Base-by-base conservation (phyloP, 2,113 vertebrate genomes). In the Proterorhinus semilunaris region DNA sequence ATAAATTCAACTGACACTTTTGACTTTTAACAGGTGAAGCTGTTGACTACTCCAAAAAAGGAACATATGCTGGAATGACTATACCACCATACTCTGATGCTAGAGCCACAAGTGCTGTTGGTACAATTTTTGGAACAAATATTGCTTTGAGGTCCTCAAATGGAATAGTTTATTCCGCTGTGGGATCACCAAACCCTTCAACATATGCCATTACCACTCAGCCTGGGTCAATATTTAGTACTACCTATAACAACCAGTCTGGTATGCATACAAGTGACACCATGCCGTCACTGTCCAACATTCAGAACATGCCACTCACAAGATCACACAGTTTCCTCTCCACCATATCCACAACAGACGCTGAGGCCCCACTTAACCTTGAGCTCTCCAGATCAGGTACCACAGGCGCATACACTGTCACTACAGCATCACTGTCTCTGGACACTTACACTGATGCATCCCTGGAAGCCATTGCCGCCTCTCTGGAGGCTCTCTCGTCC, bases 11-110 rank as follows among this genome's bases (percentile, higher is more conserved):
- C 91, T 94, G 69, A 94, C 95, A 94, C 95, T 96, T 89, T 96
- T 89, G 76, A 93, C 91, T 96, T 95, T 90, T 96, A 91, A 94
- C 98, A 99, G 98, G 96, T 97, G 96, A 97, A 94, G 97, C 97
- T 92, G 93, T 98, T 95, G 96, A 98, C 93, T 98, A 98, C 90
- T 96, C 96, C 93, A 96, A 93, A 93, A 99, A 98, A 95, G 94
- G 94, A 87, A 75, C 88, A 71, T 96, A 96, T 81, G 68, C 92
- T 81, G 95, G 93, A 82, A 92, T 95, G 90, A 94, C 91, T 92
- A 93, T 95, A 73, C 95, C 97, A 49, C 95, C 96, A 15, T 98
- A 95, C 93, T 96, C 96, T 78, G 96, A 98, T 91, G 91, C 94
- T 75, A 89, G 91, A 88, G 90, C 88, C 52, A 90, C 91, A 68